Conservation (phyloP, 2,888 invertebrate species). For the Andrena praecox region DNA sequence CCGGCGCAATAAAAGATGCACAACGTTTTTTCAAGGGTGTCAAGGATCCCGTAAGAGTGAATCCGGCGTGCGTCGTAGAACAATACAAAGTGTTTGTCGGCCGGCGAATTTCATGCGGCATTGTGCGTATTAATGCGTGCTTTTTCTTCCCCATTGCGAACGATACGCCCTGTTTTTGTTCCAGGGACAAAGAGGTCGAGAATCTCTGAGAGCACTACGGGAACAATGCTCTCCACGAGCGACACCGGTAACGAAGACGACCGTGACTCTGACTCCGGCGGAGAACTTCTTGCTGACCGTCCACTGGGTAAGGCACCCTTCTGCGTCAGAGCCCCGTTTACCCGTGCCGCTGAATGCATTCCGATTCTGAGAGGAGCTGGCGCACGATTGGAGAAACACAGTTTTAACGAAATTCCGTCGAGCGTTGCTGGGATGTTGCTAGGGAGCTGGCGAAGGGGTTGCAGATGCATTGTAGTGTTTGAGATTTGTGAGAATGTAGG, state of each 20-base stretch:
- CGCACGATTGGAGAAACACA: too few relatives aligned
- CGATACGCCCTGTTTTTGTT: slow-evolving; percentile 70
- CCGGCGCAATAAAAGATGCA: slow-evolving; percentile 54
- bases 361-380: not conserved
- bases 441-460: not conserved
- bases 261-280: slow-evolving; percentile 82
- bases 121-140: slow-evolving; percentile 55
- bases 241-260: slow-evolving; percentile 86
- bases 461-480: not conserved
- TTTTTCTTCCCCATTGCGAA: slow-evolving; percentile 45
- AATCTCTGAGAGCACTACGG: slow-evolving; percentile 83
- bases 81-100: slow-evolving; percentile 60
- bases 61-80: slow-evolving; percentile 59
- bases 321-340: not conserved
- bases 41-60: slow-evolving; percentile 56
- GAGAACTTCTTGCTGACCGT: slow-evolving; percentile 76
- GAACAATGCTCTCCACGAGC: slow-evolving; percentile 85
- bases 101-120: slow-evolving; percentile 49
- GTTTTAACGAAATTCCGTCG: not conserved
- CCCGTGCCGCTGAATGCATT: not conserved
- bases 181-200: slow-evolving; percentile 73
- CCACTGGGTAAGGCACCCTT: slow-evolving; percentile 64
- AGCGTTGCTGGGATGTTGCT: not conserved
- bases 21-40: slow-evolving; percentile 60
- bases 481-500: not conserved